phyloP scores from a whole-genome alignment of 2,888 invertebrate species.

The Watsonalla binaria region DNA sequence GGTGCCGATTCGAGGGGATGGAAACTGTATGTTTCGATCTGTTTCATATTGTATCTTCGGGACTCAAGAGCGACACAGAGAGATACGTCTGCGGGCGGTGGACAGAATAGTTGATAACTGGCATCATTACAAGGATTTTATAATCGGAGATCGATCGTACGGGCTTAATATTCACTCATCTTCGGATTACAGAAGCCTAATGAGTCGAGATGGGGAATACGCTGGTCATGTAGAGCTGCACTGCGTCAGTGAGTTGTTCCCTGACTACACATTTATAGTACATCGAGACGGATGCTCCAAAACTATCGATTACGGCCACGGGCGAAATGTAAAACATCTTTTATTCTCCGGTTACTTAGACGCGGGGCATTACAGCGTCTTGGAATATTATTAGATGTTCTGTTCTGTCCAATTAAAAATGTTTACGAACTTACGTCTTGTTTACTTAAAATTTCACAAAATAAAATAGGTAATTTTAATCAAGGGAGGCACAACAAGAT shows the following conservation, averaged over 20 bases:
- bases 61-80: slow-evolving; percentile 58
- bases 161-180: slow-evolving; percentile 35
- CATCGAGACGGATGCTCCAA: slow-evolving; percentile 46
- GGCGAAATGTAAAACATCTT: slow-evolving; percentile 49
- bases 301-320: slow-evolving; percentile 61
- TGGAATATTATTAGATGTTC: slow-evolving; percentile 42
- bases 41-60: slow-evolving; percentile 56
- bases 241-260: slow-evolving; percentile 51
- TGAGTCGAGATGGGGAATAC: slow-evolving; percentile 62
- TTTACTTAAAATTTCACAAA: background rate
- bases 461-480: too few relatives aligned
- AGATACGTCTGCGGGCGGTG: slow-evolving; percentile 51
- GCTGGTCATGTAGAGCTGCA: slow-evolving; percentile 67
- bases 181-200: slow-evolving; percentile 46
- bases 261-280: slow-evolving; percentile 57
- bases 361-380: slow-evolving; percentile 66
- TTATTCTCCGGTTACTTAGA: slow-evolving; percentile 63
- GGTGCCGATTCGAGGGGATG: slow-evolving; percentile 59
- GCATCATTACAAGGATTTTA: slow-evolving; percentile 62
- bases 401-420: slow-evolving; percentile 5
- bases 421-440: background rate
- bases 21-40: slow-evolving; percentile 65
- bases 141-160: slow-evolving; percentile 63
- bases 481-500: too few relatives aligned
- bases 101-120: slow-evolving; percentile 56